These are phyloP conservation scores for Bathynomus jamesi DNA, from an alignment of 1,140 invertebrate genomes.

Conservation along the genomic window DNA sequence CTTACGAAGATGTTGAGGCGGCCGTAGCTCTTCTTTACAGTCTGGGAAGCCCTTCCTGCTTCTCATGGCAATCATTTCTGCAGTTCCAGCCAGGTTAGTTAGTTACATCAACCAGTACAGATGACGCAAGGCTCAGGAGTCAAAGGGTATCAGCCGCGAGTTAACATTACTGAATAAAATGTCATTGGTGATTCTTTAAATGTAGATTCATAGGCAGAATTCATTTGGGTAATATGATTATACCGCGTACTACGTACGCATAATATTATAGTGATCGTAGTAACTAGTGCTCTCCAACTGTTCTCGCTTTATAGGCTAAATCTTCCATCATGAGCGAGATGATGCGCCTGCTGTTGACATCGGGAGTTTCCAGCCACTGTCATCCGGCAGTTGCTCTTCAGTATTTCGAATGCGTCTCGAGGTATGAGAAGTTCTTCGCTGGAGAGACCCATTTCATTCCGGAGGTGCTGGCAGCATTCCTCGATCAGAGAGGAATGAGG, in stretches of 20 bases:
- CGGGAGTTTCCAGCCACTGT: conserved; percentile 46
- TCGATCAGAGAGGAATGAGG: conserved; percentile 50
- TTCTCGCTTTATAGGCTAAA: conserved; percentile 39
- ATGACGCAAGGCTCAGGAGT: not conserved
- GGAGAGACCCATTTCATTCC: conserved; percentile 48
- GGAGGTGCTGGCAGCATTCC: conserved; percentile 48
- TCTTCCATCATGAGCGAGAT: conserved; percentile 47
- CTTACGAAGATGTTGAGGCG: conserved; percentile 48
- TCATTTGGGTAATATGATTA: not conserved
- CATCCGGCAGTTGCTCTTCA: conserved; percentile 49
- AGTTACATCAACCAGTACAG: not conserved
- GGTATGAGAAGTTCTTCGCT: conserved; percentile 53
- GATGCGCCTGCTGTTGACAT: conserved; percentile 47
- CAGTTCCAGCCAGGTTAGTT: conserved; percentile 23
- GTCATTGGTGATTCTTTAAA: not conserved
- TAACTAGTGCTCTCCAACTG: not conserved
- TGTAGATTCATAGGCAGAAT: not conserved
- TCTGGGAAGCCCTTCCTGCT: conserved; percentile 49
- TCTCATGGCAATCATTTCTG: conserved; percentile 47
- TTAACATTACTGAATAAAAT: not conserved
- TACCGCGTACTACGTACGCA: not conserved
- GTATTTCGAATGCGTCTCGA: conserved; percentile 51
- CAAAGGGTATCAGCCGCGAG: not conserved
- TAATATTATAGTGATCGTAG: not conserved
- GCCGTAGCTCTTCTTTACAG: conserved; percentile 50